Base-by-base conservation (phyloP, 2,113 vertebrate genomes). In the Pygathrix nemaeus region DNA sequence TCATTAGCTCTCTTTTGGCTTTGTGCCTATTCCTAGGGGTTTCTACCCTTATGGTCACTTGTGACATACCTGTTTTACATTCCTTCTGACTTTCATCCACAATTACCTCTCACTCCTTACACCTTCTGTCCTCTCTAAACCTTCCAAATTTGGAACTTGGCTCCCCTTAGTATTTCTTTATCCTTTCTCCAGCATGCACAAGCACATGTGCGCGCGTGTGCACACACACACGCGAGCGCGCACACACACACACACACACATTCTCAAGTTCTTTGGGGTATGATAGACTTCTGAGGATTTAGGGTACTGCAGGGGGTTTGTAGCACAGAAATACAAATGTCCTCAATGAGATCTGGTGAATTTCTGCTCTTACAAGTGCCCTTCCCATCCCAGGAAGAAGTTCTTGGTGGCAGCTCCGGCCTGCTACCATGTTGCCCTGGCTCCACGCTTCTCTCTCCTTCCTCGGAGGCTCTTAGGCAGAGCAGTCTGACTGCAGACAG, bases 401-500 rank as follows among this genome's bases (percentile, higher is more conserved):
- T 21, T 35, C 75, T 80, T 5, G 35, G 61, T 75, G 76, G 13
- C 55, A 55, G 32, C 12, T 2, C 66, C 50, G 64, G 45, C 50
- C 27, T 76, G 57, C 21, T n/a, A 43, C 80, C 14, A 3, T 0
- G 0, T 7, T n/a, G 14, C 59, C 76, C 88, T 0, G 11, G 17
- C 35, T 35, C 17, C 16, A 38, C 40, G 13, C 8, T 18, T 45
- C 61, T 30, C 6, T 8, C 11, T 32, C 30, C 64, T 48, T 64
- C 40, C 85, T 38, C 1, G 0, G 79, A 57, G 84, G 45, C 81
- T 82, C 43, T 4, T 3, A 30, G 68, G 68, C 61, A 70, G 75
- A 78, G 30, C 35, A n/a, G 64, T 20, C 90, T 95, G 79, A 88
- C 76, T 55, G 55, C 88, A 68, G 70, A 72, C 13, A 40, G 76